Percentiles rank a stretch among this genome's conserved stretches.
phyloP scores from a whole-genome alignment of 2,888 invertebrate genomes.

The Andrena praecox region DNA sequence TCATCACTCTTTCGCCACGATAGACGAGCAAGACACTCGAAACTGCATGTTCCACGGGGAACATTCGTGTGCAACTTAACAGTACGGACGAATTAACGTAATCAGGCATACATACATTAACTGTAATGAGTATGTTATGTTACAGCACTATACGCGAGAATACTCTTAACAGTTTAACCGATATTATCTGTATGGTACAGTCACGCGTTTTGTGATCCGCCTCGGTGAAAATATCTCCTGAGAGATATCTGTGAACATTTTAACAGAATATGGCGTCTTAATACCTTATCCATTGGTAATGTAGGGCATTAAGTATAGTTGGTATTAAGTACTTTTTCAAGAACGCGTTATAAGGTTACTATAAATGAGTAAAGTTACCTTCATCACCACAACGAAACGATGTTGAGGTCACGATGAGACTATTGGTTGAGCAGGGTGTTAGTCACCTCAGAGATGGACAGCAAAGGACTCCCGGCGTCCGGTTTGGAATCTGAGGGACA shows the following conservation, averaged over 20 bases:
- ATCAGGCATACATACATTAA: constrained; percentile 60
- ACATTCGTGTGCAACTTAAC: constrained; percentile 66
- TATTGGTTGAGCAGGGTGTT: constrained; percentile 90
- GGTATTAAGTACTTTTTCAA: not conserved
- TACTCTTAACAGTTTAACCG: constrained; percentile 74
- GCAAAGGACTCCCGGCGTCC: constrained; percentile 89
- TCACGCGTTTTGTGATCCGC: constrained; percentile 63
- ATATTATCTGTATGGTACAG: constrained; percentile 78
- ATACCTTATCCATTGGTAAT: not conserved
- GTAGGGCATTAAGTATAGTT: not conserved
- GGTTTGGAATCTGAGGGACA: constrained; percentile 86
- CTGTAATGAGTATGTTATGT: constrained; percentile 78
- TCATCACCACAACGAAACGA: constrained; percentile 67
- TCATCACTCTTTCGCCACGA: constrained; percentile 30
- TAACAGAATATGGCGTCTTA: not conserved
- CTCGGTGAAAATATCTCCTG: constrained; percentile 55
- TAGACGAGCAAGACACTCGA: constrained; percentile 45
- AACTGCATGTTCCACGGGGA: constrained; percentile 50
- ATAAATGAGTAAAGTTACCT: constrained; percentile 61
- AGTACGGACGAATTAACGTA: constrained; percentile 70
- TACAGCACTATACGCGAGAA: constrained; percentile 73
- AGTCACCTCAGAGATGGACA: constrained; percentile 92
- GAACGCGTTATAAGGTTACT: not conserved
- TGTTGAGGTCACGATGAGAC: constrained; percentile 74
- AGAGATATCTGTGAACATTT: constrained; percentile 62